These are phyloP conservation scores for Muntiacus reevesi DNA, from an alignment of 2,113 vertebrate genomes.

Conservation along the genomic window DNA sequence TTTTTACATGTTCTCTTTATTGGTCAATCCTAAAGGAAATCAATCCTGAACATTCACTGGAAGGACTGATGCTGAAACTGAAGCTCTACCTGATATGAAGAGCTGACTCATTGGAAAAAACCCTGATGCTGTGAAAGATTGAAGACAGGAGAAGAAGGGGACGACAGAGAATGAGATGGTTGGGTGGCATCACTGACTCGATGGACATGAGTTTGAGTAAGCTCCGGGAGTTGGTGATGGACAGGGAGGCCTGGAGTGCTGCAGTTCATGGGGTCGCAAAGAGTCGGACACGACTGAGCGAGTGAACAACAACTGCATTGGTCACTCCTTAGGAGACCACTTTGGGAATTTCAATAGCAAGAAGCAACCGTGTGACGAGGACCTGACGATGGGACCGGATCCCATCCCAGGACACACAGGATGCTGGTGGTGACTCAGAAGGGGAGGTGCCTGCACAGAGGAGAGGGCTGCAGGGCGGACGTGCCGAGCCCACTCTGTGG, in stretches of 20 bases:
- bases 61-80: neutral
- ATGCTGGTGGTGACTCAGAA: slow-evolving; percentile 12
- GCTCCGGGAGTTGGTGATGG: neutral
- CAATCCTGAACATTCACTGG: neutral
- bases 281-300: accelerated
- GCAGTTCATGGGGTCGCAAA: accelerated
- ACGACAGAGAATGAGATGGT: neutral
- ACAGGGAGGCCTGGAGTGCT: neutral
- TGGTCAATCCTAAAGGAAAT: neutral
- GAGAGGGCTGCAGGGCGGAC: neutral
- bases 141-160: neutral
- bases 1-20: neutral
- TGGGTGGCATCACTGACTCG: neutral
- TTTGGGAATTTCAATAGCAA: neutral
- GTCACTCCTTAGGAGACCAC: neutral
- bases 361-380: neutral
- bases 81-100: neutral
- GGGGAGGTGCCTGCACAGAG: neutral
- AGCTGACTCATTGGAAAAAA: neutral
- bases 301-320: neutral
- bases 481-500: neutral
- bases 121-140: neutral
- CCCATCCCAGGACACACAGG: slow-evolving; percentile 55
- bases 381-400: neutral
- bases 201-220: neutral